phyloP scores from a whole-genome alignment of 1,140 invertebrate species.

The Bombus turneri region DNA sequence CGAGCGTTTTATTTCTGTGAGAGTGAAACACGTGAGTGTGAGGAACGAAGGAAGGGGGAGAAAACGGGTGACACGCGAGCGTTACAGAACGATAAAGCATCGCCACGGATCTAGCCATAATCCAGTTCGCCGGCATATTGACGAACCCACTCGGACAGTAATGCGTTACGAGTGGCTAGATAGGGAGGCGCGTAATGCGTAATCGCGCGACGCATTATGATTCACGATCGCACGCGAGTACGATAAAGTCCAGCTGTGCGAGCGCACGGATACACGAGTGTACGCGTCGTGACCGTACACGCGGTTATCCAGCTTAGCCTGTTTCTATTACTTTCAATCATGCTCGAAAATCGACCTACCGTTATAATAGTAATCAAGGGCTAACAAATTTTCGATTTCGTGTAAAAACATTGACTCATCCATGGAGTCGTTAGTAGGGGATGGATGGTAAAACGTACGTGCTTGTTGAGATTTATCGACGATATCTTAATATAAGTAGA shows the following conservation, averaged over 20 bases:
- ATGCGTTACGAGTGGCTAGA: constrained; percentile 50
- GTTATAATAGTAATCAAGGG: neutral
- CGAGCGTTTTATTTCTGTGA: constrained; percentile 35
- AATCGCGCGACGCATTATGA: constrained; percentile 49
- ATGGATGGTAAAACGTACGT: no score
- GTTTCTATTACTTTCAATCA: no score
- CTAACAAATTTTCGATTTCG: neutral
- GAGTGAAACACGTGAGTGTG: neutral
- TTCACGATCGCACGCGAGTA: constrained; percentile 39
- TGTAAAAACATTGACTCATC: neutral
- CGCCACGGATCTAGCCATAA: constrained; percentile 23
- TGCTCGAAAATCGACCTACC: neutral
- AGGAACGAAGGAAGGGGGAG: neutral
- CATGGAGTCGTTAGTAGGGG: neutral
- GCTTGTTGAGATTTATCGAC: neutral
- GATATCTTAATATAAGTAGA: neutral
- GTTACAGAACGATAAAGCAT: constrained; percentile 32
- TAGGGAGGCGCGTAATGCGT: constrained; percentile 43
- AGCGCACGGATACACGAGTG: neutral
- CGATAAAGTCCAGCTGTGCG: constrained; percentile 35
- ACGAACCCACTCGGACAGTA: constrained; percentile 36
- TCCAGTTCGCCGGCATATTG: constrained; percentile 41
- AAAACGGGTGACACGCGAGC: constrained; percentile 13
- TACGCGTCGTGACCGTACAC: neutral
- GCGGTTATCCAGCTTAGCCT: neutral